Percentiles rank a stretch among this genome's conserved stretches.
Evolutionary conservation across 2,797 vertebrate species (phyloP).

Genomic region (Manis pentadactyla): DNA sequence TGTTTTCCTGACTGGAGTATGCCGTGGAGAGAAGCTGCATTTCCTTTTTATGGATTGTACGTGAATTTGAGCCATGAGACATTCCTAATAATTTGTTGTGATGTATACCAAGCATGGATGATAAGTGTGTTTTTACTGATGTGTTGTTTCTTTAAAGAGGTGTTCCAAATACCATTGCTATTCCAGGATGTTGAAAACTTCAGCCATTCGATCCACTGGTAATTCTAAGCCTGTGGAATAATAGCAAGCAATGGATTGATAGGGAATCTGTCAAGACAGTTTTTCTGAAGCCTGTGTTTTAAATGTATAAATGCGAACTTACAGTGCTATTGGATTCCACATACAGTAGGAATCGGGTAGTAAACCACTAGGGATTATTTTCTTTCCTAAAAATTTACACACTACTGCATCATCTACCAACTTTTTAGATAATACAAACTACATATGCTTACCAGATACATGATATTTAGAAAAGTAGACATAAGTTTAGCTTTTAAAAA

Average conservation of each 20-base stretch:
- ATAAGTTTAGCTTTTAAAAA: conserved; percentile 41
- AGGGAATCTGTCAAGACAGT: conserved; percentile 34
- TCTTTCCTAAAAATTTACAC: conserved; percentile 47
- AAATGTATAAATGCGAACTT: conserved; percentile 56
- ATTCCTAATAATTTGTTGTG: conserved; percentile 42
- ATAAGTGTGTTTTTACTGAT: conserved; percentile 30
- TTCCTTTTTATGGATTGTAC: neutral
- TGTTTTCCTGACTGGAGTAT: neutral
- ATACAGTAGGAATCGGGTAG: conserved; percentile 63
- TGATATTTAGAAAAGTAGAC: conserved; percentile 30
- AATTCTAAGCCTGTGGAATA: neutral
- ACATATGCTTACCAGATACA: conserved; percentile 39
- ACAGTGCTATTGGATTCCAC: neutral
- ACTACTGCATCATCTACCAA: conserved; percentile 51
- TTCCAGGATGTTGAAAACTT: conserved; percentile 31
- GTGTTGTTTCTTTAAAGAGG: neutral
- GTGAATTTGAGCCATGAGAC: conserved; percentile 41
- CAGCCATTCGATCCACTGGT: conserved; percentile 37
- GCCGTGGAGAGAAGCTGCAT: neutral
- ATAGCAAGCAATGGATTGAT: conserved; percentile 15
- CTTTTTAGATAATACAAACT: conserved; percentile 56
- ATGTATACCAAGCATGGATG: neutral
- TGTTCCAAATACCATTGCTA: neutral
- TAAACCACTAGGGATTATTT: conserved; percentile 64
- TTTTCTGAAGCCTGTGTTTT: conserved; percentile 77